These are phyloP conservation scores for Hippocampus kuda DNA, from an alignment of 2,797 vertebrate species.

Conservation along the genomic window DNA sequence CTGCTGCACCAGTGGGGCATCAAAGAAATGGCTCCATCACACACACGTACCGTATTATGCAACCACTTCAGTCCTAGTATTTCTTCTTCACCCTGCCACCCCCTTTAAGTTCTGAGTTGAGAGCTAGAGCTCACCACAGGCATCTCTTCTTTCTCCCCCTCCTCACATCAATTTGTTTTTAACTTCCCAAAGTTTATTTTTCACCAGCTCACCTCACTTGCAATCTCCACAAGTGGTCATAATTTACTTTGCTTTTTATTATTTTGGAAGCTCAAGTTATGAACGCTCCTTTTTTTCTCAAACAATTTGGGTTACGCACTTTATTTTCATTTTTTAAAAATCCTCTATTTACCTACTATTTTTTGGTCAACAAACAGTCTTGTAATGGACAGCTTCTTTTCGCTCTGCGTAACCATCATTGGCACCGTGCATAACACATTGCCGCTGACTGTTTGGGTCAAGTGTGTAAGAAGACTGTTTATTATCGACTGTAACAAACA, in stretches of 20 bases:
- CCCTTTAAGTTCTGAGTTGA: constrained; percentile 23
- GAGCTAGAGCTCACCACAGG: constrained; percentile 11
- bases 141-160: constrained; percentile 20
- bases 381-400: too few species aligned
- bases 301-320: not conserved
- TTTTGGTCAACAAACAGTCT: too few species aligned
- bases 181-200: constrained; percentile 8
- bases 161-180: constrained; percentile 12
- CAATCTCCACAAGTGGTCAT: constrained; percentile 11
- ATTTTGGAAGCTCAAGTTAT: too few species aligned
- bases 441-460: not conserved
- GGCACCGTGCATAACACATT: too few species aligned
- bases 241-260: too few species aligned
- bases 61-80: constrained; percentile 33
- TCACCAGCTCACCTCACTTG: constrained; percentile 9
- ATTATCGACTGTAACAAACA: not conserved
- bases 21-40: constrained; percentile 44
- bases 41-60: constrained; percentile 38
- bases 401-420: not conserved
- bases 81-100: constrained; percentile 19
- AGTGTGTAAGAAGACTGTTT: not conserved
- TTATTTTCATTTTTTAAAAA: too few species aligned
- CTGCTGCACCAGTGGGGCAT: constrained; percentile 42
- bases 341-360: too few species aligned
- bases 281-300: not conserved